Evolutionary conservation across 2,113 vertebrate species (phyloP).

Genomic region (Cryptomyrus ogoouensis): DNA sequence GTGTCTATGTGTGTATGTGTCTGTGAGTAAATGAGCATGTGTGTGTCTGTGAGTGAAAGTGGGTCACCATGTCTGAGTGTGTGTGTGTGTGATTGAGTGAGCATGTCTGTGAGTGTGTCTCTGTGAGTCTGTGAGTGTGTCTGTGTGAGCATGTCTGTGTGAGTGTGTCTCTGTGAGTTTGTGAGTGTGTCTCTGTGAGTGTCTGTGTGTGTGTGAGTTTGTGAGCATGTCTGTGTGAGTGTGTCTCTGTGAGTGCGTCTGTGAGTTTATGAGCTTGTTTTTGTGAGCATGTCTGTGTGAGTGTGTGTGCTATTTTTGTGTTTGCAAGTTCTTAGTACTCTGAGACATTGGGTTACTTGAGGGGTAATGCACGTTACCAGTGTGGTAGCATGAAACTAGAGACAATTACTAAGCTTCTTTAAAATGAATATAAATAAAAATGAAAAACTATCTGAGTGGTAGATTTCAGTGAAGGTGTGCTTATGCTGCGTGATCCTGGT

Average conservation of each 20-base stretch:
- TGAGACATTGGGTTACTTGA: not conserved
- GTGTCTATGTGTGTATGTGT: not conserved
- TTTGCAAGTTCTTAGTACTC: conserved; percentile 16
- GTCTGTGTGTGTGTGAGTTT: not conserved
- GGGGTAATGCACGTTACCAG: conserved; percentile 1
- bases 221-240: not conserved
- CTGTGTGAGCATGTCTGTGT: too few relatives aligned
- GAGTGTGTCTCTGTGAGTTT: too few relatives aligned
- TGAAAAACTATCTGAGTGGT: not conserved
- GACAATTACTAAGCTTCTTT: not conserved
- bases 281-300: not conserved
- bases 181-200: not conserved
- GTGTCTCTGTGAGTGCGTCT: not conserved
- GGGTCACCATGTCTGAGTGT: too few relatives aligned
- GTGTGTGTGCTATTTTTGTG: not conserved
- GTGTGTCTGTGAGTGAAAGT: conserved; percentile 4
- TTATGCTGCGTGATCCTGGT: not conserved
- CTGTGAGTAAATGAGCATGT: conserved; percentile 8
- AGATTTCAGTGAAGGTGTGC: not conserved
- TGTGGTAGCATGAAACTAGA: not conserved
- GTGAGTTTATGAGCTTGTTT: not conserved
- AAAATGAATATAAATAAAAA: conserved; percentile 5
- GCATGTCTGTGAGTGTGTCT: too few relatives aligned
- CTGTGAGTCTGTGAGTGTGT: not conserved
- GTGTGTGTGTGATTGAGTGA: too few relatives aligned